phyloP scores from a whole-genome alignment of 2,113 vertebrate species.

The Athene cunicularia region DNA sequence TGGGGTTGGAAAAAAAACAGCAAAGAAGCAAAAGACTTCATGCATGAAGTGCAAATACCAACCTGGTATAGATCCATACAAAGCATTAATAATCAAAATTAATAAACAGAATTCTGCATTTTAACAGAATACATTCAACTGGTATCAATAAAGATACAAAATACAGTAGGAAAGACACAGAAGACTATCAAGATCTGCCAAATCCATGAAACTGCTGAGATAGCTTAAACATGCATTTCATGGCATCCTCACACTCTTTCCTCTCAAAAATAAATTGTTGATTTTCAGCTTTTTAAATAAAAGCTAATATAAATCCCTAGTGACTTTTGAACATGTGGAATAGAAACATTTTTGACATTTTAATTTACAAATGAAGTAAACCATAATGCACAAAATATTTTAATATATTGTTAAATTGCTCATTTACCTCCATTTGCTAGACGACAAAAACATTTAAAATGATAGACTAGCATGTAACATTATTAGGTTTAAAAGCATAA shows the following conservation, averaged over 20 bases:
- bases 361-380: not conserved
- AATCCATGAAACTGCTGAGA: not conserved
- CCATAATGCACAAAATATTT: not conserved
- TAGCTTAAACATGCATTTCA: not conserved
- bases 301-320: not conserved
- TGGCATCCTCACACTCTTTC: not conserved
- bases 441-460: not conserved
- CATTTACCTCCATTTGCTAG: not conserved
- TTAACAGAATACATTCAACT: not conserved
- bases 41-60: not conserved
- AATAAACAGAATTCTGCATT: not conserved
- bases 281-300: not conserved
- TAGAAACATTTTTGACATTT: not conserved
- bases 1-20: not conserved
- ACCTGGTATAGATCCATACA: not conserved
- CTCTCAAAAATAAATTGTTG: not conserved
- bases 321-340: not conserved
- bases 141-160: not conserved
- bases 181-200: not conserved
- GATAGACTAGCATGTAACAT: not conserved
- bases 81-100: not conserved
- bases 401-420: constrained; percentile 7
- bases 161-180: not conserved
- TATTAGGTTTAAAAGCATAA: not conserved
- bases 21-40: not conserved